These are phyloP conservation scores for Eristalis tenax DNA, from an alignment of 2,888 invertebrate species.

Conservation along the genomic window DNA sequence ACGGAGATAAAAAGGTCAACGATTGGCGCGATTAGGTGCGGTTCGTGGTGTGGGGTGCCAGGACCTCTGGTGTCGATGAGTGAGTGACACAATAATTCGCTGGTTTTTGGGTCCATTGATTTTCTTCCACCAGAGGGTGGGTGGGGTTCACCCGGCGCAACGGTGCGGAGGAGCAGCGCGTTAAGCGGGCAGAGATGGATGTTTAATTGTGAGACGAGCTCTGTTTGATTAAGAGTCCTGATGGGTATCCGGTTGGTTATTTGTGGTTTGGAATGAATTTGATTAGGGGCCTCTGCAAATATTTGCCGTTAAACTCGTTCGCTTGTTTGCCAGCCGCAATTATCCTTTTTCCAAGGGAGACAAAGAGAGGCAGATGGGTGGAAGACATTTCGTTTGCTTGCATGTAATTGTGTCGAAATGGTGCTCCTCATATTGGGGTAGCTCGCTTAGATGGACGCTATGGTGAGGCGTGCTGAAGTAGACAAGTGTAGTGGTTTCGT, in stretches of 20 bases:
- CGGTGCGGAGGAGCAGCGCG: neutral
- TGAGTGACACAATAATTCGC: constrained; percentile 7
- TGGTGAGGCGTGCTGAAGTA: constrained; percentile 23
- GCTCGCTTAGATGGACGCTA: constrained; percentile 43
- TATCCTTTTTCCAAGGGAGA: neutral
- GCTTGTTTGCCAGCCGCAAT: constrained; percentile 1
- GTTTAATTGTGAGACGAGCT: neutral
- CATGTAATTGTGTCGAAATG: constrained; percentile 43
- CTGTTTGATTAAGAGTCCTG: constrained; percentile 7
- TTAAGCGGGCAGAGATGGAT: neutral
- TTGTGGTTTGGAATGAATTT: constrained; percentile 36
- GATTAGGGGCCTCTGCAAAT: constrained; percentile 24
- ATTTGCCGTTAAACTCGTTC: constrained; percentile 21
- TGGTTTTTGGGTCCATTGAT: constrained; percentile 8
- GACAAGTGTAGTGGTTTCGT: neutral
- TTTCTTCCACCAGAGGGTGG: neutral
- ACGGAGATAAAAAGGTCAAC: constrained; percentile 13
- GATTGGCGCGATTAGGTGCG: constrained; percentile 5
- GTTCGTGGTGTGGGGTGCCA: neutral
- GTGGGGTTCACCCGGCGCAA: neutral
- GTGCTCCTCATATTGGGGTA: neutral
- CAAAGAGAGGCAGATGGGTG: neutral
- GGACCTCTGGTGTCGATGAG: neutral
- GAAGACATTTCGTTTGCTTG: no score
- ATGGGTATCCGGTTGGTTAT: constrained; percentile 7